phyloP scores from a whole-genome alignment of 1,140 invertebrate genomes.

The Nixonia krombeini region DNA sequence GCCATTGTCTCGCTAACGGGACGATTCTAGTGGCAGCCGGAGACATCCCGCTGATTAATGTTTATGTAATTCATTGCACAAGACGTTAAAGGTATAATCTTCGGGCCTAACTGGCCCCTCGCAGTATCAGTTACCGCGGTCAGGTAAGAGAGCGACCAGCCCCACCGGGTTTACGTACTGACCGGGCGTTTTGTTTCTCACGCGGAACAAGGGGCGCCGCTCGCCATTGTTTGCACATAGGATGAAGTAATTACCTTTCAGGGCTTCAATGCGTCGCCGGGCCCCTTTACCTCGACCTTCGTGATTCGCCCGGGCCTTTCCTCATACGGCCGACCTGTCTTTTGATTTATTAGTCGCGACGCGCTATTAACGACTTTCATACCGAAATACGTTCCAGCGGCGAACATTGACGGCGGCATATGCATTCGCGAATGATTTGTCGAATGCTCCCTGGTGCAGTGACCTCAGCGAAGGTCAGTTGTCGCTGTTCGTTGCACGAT shows the following conservation, averaged over 20 bases:
- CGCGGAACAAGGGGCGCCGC: constrained; percentile 58
- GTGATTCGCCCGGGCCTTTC: constrained; percentile 6
- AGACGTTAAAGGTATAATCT: constrained; percentile 66
- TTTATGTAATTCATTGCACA: constrained; percentile 67
- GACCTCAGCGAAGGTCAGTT: no score
- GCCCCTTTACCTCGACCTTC: constrained; percentile 40
- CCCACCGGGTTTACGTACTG: constrained; percentile 41
- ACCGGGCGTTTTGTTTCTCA: constrained; percentile 67
- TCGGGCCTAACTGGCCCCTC: constrained; percentile 40
- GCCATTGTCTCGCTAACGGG: constrained; percentile 51
- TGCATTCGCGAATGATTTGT: no score
- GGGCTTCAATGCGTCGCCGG: constrained; percentile 50
- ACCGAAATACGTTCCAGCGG: neutral
- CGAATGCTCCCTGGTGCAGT: no score
- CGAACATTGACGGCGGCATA: no score
- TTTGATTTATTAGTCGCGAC: constrained; percentile 45
- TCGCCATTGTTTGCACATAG: constrained; percentile 67
- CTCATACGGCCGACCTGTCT: constrained; percentile 16
- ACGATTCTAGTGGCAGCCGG: constrained; percentile 50
- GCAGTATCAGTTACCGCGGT: constrained; percentile 55
- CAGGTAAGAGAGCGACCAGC: constrained; percentile 41
- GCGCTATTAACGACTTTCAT: constrained; percentile 35
- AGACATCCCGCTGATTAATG: constrained; percentile 63
- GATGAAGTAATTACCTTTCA: constrained; percentile 68
- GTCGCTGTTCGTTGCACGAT: no score